These are phyloP conservation scores for human DNA, from an alignment of 2,113 vertebrate genomes.

Conservation along the genomic window DNA sequence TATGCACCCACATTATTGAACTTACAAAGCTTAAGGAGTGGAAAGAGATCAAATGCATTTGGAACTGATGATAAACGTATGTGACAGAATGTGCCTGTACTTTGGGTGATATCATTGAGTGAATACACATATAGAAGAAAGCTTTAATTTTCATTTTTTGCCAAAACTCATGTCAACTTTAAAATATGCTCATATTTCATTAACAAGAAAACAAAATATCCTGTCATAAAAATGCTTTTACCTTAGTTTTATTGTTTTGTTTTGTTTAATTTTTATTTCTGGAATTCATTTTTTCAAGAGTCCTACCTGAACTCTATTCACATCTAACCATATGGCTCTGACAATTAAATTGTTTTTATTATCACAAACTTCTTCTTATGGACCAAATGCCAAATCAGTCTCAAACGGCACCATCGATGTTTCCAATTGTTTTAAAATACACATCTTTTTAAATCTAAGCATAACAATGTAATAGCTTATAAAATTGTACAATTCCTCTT, in stretches of 20 bases:
- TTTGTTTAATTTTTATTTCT: background rate
- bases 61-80: background rate
- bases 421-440: background rate
- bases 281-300: constrained; percentile 9
- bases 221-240: background rate
- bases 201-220: background rate
- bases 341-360: background rate
- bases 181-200: constrained; percentile 4
- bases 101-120: background rate
- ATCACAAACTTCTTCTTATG: constrained; percentile 26
- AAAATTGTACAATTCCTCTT: background rate
- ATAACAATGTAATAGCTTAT: background rate
- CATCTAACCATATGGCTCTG: background rate
- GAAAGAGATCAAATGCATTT: background rate
- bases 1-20: background rate
- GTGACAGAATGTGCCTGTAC: background rate
- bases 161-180: background rate
- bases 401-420: background rate
- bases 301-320: background rate
- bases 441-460: background rate
- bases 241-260: background rate
- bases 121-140: background rate
- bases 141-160: background rate
- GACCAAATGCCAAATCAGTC: constrained; percentile 19
- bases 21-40: background rate